Conservation (phyloP, 2,797 vertebrate species). For the Thripadectes ignobilis region DNA sequence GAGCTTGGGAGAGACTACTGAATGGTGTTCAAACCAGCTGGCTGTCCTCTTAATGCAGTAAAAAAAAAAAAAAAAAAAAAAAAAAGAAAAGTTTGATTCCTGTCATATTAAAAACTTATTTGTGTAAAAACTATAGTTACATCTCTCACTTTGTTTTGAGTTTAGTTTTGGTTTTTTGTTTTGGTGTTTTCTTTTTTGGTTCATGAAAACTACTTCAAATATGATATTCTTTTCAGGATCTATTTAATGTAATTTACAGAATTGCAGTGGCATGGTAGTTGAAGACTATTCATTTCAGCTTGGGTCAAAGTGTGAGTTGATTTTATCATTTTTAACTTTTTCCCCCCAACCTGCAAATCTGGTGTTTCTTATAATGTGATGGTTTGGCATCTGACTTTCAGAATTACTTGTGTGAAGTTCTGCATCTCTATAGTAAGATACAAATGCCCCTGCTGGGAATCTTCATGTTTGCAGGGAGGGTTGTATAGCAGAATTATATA, state of each 20-base stretch:
- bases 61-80: background rate
- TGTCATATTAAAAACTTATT: background rate
- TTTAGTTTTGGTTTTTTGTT: background rate
- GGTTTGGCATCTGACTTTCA: background rate
- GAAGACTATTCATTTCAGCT: background rate
- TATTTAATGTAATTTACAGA: rapidly evolving
- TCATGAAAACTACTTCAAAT: background rate
- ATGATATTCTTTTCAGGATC: background rate
- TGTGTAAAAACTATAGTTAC: background rate
- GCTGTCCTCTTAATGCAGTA: background rate
- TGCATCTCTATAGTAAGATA: background rate
- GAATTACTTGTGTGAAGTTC: background rate
- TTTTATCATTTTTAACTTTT: background rate
- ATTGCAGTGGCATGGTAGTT: background rate
- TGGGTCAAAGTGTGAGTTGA: background rate
- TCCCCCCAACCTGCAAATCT: background rate
- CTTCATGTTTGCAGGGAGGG: background rate
- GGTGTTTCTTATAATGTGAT: background rate
- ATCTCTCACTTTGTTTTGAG: background rate
- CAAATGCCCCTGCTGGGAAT: background rate
- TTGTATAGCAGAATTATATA: background rate
- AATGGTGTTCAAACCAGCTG: background rate
- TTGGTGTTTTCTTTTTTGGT: background rate
- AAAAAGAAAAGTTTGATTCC: background rate
- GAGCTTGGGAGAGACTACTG: background rate